Conservation (phyloP, 1,140 invertebrate species). For the Catajapyx aquilonaris region DNA sequence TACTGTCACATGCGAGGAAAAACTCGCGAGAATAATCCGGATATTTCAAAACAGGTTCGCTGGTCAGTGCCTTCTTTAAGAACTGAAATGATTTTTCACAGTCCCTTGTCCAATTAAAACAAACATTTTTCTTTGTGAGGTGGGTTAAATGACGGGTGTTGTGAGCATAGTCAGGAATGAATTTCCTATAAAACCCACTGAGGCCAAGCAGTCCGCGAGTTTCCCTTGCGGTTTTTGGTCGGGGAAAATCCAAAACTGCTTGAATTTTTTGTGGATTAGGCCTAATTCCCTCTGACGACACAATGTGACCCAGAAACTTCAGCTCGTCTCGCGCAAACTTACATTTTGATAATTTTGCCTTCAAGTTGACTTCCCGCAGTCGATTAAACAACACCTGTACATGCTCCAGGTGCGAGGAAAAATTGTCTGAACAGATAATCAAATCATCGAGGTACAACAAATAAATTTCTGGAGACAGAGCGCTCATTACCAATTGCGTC, state of each 20-base stretch:
- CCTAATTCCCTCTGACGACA: neutral
- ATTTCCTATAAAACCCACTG: neutral
- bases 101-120: neutral
- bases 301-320: neutral
- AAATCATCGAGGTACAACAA: too few species aligned
- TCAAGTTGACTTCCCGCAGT: neutral
- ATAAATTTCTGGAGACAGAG: too few species aligned
- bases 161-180: neutral
- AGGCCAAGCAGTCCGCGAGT: neutral
- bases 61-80: neutral
- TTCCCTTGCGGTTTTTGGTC: neutral
- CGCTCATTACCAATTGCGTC: too few species aligned
- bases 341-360: neutral
- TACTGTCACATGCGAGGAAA: neutral
- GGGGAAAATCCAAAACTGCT: neutral
- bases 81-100: neutral
- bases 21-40: neutral
- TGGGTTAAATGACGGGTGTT: neutral
- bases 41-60: neutral
- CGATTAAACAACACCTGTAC: too few species aligned
- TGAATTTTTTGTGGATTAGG: neutral
- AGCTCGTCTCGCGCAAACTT: neutral
- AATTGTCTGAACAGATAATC: too few species aligned
- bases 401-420: too few species aligned
- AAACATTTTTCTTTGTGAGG: neutral